These are phyloP conservation scores for Meloidogyne exigua DNA, from an alignment of 1,140 invertebrate genomes.

Conservation along the genomic window DNA sequence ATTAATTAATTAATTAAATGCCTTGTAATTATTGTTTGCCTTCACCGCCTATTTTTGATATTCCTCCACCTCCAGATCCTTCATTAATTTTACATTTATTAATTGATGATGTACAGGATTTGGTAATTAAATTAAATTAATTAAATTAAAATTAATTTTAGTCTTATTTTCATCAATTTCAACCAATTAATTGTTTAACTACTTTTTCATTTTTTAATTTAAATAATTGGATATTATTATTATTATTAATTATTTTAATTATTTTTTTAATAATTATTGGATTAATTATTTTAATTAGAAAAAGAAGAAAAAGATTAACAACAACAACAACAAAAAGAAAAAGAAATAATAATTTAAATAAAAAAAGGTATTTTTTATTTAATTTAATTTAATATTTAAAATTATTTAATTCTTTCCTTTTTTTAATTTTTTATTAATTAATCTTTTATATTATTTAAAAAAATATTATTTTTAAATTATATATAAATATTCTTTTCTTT, in stretches of 20 bases:
- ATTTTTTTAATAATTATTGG: not conserved
- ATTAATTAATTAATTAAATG: constrained; percentile 5
- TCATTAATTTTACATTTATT: constrained; percentile 28
- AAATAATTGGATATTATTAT: not conserved
- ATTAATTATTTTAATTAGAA: constrained; percentile 1
- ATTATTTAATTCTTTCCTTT: no score
- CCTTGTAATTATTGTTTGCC: constrained; percentile 10
- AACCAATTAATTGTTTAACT: not conserved
- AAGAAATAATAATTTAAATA: not conserved
- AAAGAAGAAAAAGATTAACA: not conserved
- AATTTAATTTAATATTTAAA: no score
- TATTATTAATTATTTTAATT: not conserved
- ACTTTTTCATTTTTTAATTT: not conserved
- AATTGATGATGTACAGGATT: constrained; percentile 15
- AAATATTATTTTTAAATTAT: no score
- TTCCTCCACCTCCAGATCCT: constrained; percentile 29
- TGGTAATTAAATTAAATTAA: no score
- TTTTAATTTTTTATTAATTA: no score
- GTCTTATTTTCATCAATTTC: no score
- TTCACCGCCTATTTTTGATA: constrained; percentile 26
- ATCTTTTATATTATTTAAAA: no score
- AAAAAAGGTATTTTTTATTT: not conserved
- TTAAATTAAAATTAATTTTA: no score
- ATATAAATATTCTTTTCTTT: no score
- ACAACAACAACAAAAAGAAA: not conserved